Percentiles rank a stretch among this genome's conserved stretches.
Conservation (phyloP, 2,888 invertebrate species). For the Acanthacorydalis orientalis region DNA sequence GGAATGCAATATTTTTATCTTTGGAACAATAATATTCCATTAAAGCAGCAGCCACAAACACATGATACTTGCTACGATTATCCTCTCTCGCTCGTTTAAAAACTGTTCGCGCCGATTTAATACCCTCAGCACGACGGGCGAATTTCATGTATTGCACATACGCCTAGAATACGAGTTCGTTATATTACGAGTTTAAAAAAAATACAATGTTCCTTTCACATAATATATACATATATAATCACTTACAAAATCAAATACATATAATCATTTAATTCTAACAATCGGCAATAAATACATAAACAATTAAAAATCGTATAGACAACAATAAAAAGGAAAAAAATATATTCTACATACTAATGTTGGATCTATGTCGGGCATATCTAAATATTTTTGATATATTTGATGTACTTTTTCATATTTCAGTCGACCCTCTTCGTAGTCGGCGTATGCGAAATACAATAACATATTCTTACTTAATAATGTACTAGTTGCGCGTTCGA, state of each 20-base stretch:
- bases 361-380: slow-evolving; percentile 83
- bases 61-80: slow-evolving; percentile 66
- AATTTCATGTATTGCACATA: slow-evolving; percentile 99
- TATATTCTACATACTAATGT: slow-evolving; percentile 52
- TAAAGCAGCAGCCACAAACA: slow-evolving; percentile 90
- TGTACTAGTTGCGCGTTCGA: slow-evolving; percentile 83
- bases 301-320: background rate
- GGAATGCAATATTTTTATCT: slow-evolving; percentile 89
- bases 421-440: slow-evolving; percentile 93
- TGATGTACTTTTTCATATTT: slow-evolving; percentile 94
- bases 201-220: slow-evolving; percentile 2
- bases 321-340: background rate
- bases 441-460: slow-evolving; percentile 94
- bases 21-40: slow-evolving; percentile 99
- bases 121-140: slow-evolving; percentile 90
- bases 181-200: background rate
- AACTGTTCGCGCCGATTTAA: slow-evolving; percentile 85
- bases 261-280: too few relatives aligned
- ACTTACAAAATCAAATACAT: too few relatives aligned
- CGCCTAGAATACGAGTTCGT: slow-evolving; percentile 37
- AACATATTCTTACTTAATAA: slow-evolving; percentile 82
- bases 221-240: too few relatives aligned
- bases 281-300: too few relatives aligned
- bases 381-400: slow-evolving; percentile 84
- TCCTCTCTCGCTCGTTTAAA: slow-evolving; percentile 95